Percentiles rank a stretch among this genome's conserved stretches.
phyloP scores from a whole-genome alignment of 2,113 vertebrate genomes.

The Steatornis caripensis region DNA sequence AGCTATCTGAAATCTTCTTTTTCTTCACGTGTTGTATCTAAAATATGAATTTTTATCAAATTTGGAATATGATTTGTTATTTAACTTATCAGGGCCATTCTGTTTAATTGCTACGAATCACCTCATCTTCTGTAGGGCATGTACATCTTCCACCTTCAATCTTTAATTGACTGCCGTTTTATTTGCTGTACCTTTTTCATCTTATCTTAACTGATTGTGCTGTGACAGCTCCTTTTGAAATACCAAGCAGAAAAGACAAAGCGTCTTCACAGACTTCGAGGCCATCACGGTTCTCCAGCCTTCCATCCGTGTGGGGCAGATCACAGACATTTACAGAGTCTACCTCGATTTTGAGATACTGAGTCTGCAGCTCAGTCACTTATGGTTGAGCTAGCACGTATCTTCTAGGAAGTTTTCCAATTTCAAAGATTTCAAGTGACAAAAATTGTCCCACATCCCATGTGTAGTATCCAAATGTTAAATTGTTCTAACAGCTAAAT shows the following conservation, averaged over 20 bases:
- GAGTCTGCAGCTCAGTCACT: slow-evolving; percentile 34
- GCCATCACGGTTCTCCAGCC: not conserved
- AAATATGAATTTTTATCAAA: not conserved
- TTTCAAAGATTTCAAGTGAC: slow-evolving; percentile 45
- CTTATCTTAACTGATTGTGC: not conserved
- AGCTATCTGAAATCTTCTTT: not conserved
- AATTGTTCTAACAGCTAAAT: slow-evolving; percentile 51
- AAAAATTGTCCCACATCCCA: slow-evolving; percentile 51
- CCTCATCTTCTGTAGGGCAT: not conserved
- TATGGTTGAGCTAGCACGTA: slow-evolving; percentile 10
- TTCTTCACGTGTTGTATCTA: not conserved
- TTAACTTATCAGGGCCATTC: slow-evolving; percentile 1
- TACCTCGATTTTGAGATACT: not conserved
- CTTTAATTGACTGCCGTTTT: not conserved
- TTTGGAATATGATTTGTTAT: not conserved
- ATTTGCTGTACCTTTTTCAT: not conserved
- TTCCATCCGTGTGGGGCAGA: not conserved
- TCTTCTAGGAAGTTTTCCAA: slow-evolving; percentile 53
- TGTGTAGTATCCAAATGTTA: slow-evolving; percentile 38
- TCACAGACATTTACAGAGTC: not conserved
- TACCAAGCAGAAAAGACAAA: not conserved
- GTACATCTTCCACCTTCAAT: not conserved
- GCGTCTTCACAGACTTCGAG: not conserved
- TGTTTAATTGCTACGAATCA: not conserved
- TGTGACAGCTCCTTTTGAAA: not conserved